Evolutionary conservation across 2,113 vertebrate genomes (phyloP).

Genomic region (Brachyhypopomus gauderio): DNA sequence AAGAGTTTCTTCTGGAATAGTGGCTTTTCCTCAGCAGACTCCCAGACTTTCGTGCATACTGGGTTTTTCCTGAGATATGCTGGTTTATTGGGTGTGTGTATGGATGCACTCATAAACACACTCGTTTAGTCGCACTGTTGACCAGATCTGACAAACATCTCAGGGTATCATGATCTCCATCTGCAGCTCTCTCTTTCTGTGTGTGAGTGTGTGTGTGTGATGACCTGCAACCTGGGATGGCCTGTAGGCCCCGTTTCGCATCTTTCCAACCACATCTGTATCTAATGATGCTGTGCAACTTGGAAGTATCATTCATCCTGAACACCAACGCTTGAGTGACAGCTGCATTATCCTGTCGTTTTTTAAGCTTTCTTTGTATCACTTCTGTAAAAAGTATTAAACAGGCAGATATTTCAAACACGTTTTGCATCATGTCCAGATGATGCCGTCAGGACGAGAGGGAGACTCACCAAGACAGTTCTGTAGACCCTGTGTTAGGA

Average conservation of each 20-base stretch:
- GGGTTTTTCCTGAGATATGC: constrained; percentile 7
- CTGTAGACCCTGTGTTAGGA: neutral
- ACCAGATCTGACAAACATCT: constrained; percentile 38
- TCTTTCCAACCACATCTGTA: constrained; percentile 7
- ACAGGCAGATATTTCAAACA: too few relatives aligned
- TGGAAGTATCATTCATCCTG: neutral
- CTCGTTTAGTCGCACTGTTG: constrained; percentile 10
- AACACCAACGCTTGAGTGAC: neutral
- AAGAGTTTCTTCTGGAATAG: constrained; percentile 47
- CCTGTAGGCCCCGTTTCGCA: neutral
- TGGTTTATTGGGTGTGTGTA: constrained; percentile 35
- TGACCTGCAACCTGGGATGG: neutral
- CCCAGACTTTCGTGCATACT: constrained; percentile 11
- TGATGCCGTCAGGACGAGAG: neutral
- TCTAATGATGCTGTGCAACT: neutral
- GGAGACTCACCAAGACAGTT: neutral
- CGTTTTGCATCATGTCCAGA: too few relatives aligned
- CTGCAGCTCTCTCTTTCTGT: too few relatives aligned
- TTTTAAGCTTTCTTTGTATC: neutral
- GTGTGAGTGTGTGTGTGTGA: too few relatives aligned
- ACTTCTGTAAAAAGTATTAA: too few relatives aligned
- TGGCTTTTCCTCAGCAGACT: constrained; percentile 25
- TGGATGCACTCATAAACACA: constrained; percentile 31
- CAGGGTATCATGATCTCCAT: neutral
- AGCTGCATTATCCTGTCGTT: neutral